phyloP scores from a whole-genome alignment of 2,113 vertebrate genomes.

The Atractosteus spatula region DNA sequence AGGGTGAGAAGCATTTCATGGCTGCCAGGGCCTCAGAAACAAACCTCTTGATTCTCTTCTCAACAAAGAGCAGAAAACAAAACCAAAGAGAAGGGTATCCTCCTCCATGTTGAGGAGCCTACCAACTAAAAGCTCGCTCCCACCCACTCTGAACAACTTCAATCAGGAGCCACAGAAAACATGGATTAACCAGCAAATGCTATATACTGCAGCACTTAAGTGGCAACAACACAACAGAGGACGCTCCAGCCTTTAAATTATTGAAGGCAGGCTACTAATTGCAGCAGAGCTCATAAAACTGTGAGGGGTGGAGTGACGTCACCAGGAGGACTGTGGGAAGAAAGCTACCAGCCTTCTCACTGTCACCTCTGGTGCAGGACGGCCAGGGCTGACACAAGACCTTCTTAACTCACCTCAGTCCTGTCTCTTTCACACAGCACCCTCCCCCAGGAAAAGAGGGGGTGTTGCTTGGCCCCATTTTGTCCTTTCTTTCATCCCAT shows the following conservation, averaged over 20 bases:
- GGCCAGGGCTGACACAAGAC: no score
- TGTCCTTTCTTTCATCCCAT: no score
- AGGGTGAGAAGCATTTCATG: constrained; percentile 31
- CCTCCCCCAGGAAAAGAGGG: no score
- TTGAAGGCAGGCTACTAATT: constrained; percentile 42
- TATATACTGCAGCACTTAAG: constrained; percentile 38
- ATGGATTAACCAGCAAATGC: constrained; percentile 72
- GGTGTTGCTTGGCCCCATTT: no score
- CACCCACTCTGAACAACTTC: constrained; percentile 62
- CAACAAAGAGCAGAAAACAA: not conserved
- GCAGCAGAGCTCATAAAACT: constrained; percentile 3
- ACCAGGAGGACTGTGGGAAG: no score
- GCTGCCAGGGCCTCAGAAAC: not conserved
- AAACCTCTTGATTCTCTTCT: not conserved
- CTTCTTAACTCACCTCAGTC: no score
- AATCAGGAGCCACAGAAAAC: constrained; percentile 66
- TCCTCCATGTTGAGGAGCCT: not conserved
- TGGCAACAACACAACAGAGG: constrained; percentile 21
- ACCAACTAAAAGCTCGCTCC: not conserved
- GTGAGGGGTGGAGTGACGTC: no score
- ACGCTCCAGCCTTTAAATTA: constrained; percentile 43
- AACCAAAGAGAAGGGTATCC: not conserved
- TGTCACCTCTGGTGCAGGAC: no score
- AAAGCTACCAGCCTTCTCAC: no score
- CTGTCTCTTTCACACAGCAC: no score